A percentile compares a stretch with the other conserved stretches of the same genome.
phyloP scores from a whole-genome alignment of 2,888 invertebrate species.

The Dinocampus coccinellae region DNA sequence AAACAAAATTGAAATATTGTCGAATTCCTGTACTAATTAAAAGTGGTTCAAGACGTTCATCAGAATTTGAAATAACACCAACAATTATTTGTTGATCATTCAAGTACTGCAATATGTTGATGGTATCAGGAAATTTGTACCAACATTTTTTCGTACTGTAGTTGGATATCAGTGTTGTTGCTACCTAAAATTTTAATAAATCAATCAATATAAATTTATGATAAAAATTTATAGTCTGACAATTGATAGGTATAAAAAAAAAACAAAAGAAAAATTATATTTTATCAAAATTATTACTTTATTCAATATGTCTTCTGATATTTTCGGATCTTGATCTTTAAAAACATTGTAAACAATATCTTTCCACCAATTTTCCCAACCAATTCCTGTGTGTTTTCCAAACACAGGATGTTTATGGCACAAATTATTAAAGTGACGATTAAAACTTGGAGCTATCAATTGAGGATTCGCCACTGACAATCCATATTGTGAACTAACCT shows the following conservation, averaged over 20 bases:
- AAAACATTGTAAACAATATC: constrained; percentile 78
- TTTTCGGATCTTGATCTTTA: constrained; percentile 69
- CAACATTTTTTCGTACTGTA: constrained; percentile 83
- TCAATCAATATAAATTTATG: not conserved
- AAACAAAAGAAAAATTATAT: not conserved
- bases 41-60: constrained; percentile 81
- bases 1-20: constrained; percentile 82
- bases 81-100: constrained; percentile 67
- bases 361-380: constrained; percentile 89
- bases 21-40: constrained; percentile 77
- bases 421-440: constrained; percentile 76
- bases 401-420: constrained; percentile 83
- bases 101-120: constrained; percentile 76
- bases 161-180: constrained; percentile 76
- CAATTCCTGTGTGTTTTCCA: constrained; percentile 77
- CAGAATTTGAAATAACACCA: constrained; percentile 93
- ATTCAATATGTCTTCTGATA: constrained; percentile 54
- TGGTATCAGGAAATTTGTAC: constrained; percentile 77
- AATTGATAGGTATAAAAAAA: constrained; percentile 39
- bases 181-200: constrained; percentile 64
- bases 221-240: constrained; percentile 47
- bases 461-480: constrained; percentile 73
- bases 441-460: constrained; percentile 75
- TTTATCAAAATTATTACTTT: constrained; percentile 51
- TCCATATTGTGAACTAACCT: constrained; percentile 79